Evolutionary conservation across 1,140 invertebrate species (phyloP).

Genomic region (Delia radicum): DNA sequence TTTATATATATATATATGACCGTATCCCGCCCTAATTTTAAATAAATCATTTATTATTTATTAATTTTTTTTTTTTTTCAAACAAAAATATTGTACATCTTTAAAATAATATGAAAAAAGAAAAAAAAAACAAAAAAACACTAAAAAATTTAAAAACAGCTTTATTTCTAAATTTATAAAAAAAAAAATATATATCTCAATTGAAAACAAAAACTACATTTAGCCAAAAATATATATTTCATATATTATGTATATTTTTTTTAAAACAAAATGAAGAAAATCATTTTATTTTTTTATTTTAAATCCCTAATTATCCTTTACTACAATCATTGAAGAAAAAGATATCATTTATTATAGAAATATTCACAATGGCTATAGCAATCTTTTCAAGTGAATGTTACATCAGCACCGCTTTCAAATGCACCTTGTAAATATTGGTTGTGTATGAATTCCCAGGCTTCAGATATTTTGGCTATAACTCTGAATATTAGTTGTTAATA

Average conservation of each 20-base stretch:
- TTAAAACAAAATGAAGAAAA: not conserved
- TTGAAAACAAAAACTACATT: not conserved
- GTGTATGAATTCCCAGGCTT: not conserved
- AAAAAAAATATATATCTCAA: not conserved
- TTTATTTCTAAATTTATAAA: constrained; percentile 18
- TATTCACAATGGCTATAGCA: no score
- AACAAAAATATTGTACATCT: constrained; percentile 29
- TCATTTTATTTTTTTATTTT: no score
- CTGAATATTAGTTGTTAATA: not conserved
- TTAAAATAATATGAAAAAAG: constrained; percentile 29
- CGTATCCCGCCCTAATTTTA: constrained; percentile 28
- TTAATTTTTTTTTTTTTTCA: constrained; percentile 26
- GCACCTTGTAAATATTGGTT: not conserved
- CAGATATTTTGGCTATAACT: not conserved
- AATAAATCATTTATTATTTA: constrained; percentile 26
- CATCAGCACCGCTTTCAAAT: not conserved
- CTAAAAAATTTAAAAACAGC: constrained; percentile 13
- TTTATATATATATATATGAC: constrained; percentile 25
- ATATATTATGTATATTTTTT: not conserved
- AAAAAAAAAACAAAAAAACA: constrained; percentile 23
- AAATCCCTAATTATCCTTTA: no score
- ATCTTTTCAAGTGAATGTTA: no score
- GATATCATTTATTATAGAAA: no score
- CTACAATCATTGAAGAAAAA: no score
- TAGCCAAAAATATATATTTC: not conserved